Evolutionary conservation across 2,113 vertebrate species (phyloP).

Genomic region (Elephantulus edwardii): DNA sequence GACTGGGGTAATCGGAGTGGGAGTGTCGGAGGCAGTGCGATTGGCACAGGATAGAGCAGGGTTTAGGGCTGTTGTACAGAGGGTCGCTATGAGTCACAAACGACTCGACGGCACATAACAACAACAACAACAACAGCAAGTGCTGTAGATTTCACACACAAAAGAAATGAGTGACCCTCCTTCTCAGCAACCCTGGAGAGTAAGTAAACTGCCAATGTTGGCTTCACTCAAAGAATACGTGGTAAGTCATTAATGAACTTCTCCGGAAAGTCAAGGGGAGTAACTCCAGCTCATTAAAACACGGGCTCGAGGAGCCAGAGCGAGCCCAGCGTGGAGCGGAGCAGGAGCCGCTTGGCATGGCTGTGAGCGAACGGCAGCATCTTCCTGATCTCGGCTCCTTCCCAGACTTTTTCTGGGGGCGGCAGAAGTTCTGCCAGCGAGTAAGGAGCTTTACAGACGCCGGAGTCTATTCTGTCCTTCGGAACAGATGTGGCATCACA

Average conservation of each 20-base stretch:
- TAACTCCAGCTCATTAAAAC: slow-evolving; percentile 71
- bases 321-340: slow-evolving; percentile 43
- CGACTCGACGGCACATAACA: too few relatives aligned
- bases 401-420: slow-evolving; percentile 54
- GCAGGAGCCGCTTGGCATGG: slow-evolving; percentile 22
- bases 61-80: too few relatives aligned
- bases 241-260: slow-evolving; percentile 56
- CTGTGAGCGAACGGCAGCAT: slow-evolving; percentile 33
- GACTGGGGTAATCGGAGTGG: too few relatives aligned
- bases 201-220: not conserved
- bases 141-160: not conserved
- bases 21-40: too few relatives aligned
- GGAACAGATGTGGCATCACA: slow-evolving; percentile 75
- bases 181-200: not conserved
- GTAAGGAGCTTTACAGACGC: slow-evolving; percentile 80
- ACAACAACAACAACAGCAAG: too few relatives aligned
- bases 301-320: slow-evolving; percentile 38
- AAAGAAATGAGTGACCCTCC: too few relatives aligned
- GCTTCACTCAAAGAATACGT: slow-evolving; percentile 29
- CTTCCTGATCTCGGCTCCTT: slow-evolving; percentile 55
- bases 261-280: slow-evolving; percentile 53
- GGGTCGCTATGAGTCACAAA: too few relatives aligned
- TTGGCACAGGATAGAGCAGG: too few relatives aligned
- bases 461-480: slow-evolving; percentile 66
- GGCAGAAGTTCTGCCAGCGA: slow-evolving; percentile 73